Evolutionary conservation across 2,113 vertebrate genomes (phyloP), one percentile per base, ranked within the genome.

Genomic region (Siphamia tubifer): DNA sequence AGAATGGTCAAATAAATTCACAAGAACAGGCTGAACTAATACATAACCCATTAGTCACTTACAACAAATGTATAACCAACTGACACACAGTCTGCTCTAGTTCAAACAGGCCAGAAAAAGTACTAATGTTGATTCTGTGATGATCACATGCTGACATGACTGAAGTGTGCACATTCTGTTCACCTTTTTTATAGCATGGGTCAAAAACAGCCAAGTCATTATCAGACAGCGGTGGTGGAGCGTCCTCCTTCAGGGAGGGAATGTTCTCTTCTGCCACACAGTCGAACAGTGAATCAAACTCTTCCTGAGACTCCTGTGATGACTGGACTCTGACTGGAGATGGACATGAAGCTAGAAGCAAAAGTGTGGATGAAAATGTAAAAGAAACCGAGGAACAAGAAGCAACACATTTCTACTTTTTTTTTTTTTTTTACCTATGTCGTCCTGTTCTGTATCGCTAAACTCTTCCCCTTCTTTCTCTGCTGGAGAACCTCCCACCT

Each of bases 131-230:
- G n/a, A n/a, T n/a, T n/a, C n/a, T n/a, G n/a, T n/a, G n/a, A n/a
- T n/a, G n/a, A n/a, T n/a, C n/a, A n/a, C n/a, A n/a, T n/a, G n/a
- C n/a, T n/a, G n/a, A n/a, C n/a, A n/a, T n/a, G n/a, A n/a, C n/a
- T n/a, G n/a, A n/a, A n/a, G n/a, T n/a, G n/a, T n/a, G n/a, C n/a
- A n/a, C n/a, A n/a, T n/a, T n/a, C n/a, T n/a, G n/a, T n/a, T n/a
- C 61, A 96, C 95, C 95, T 91, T 92, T 86, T 87, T 92, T 94
- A 65, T 87, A 92, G 87, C 95, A 96, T 15, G 96, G 96, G 69
- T 97, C 96, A 28, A 97, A 97, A 28, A 94, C 90, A 8, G 94
- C 95, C 28, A 97, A 71, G 77, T 97, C 96, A 0, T 89, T 89
- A 20, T 93, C 88, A 2, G 94, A 92, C 48, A 97, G 90, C 2